Percentiles rank a stretch among this genome's conserved stretches.
Evolutionary conservation across 2,888 invertebrate species (phyloP).

Genomic region (Neoascia interrupta): DNA sequence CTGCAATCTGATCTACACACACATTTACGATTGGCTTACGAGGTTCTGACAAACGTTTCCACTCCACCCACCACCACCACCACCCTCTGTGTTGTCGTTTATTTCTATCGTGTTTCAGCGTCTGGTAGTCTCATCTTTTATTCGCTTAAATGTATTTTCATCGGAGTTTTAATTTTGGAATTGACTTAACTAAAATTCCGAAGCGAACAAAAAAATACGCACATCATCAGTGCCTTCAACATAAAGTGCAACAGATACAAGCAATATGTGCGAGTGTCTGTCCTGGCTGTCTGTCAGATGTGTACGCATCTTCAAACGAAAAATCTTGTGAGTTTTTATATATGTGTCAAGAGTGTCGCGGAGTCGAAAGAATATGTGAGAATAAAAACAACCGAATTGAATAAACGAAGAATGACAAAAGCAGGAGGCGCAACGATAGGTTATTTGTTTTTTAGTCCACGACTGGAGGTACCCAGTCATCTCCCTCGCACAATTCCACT

Average conservation of each 20-base stretch:
- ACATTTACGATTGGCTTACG: constrained; percentile 6
- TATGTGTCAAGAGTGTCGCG: constrained; percentile 69
- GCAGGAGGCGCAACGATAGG: constrained; percentile 61
- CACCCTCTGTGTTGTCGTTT: neutral
- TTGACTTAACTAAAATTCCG: constrained; percentile 64
- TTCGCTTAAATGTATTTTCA: constrained; percentile 69
- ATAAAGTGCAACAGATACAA: constrained; percentile 64
- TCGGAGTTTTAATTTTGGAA: constrained; percentile 68
- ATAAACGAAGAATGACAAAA: constrained; percentile 24
- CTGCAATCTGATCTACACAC: too few relatives aligned
- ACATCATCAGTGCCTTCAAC: constrained; percentile 25
- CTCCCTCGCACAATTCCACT: constrained; percentile 57
- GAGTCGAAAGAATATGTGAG: constrained; percentile 52
- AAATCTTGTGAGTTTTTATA: constrained; percentile 66
- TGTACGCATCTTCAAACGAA: constrained; percentile 75
- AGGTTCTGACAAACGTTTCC: constrained; percentile 29
- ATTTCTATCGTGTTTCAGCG: constrained; percentile 52
- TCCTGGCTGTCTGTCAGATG: constrained; percentile 67
- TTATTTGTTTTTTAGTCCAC: constrained; percentile 50
- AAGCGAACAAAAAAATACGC: constrained; percentile 35
- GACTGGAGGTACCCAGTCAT: constrained; percentile 27
- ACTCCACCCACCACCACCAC: constrained; percentile 1
- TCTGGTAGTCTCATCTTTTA: constrained; percentile 69
- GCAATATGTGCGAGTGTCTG: constrained; percentile 50
- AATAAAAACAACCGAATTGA: constrained; percentile 18